Conservation (phyloP, 2,888 invertebrate species). For the Neelides folsomi region DNA sequence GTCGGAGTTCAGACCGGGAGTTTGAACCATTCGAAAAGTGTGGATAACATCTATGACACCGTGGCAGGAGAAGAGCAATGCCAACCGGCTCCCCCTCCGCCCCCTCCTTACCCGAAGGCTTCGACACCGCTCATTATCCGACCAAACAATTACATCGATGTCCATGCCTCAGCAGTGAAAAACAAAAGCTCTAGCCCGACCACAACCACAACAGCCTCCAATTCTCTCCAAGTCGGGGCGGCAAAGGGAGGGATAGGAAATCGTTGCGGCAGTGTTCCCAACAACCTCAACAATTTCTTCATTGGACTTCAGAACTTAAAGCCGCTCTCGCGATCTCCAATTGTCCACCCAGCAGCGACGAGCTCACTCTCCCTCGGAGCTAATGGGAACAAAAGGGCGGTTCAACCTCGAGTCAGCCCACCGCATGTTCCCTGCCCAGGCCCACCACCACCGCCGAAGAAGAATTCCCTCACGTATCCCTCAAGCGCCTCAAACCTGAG, state of each 20-base stretch:
- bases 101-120: constrained; percentile 8
- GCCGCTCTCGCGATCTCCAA: constrained; percentile 31
- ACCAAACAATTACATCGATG: constrained; percentile 50
- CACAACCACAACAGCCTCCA: background rate
- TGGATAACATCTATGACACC: constrained; percentile 33
- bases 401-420: background rate
- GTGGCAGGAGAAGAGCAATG: constrained; percentile 28
- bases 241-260: background rate
- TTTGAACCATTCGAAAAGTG: constrained; percentile 20
- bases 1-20: background rate
- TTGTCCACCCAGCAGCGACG: constrained; percentile 27
- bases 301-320: constrained; percentile 32
- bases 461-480: constrained; percentile 4
- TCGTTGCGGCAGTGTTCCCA: constrained; percentile 30
- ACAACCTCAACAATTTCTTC: constrained; percentile 31
- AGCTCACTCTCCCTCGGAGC: constrained; percentile 17
- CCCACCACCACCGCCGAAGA: background rate
- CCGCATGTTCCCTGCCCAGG: constrained; percentile 3
- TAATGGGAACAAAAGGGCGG: background rate
- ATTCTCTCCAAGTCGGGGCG: background rate
- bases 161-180: constrained; percentile 41
- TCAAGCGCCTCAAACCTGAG: background rate
- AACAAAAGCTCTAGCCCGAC: constrained; percentile 1
- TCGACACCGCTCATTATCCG: constrained; percentile 41
- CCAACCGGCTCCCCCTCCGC: constrained; percentile 10